Base-by-base conservation (phyloP, 2,888 invertebrate genomes). In the Idaea straminata region DNA sequence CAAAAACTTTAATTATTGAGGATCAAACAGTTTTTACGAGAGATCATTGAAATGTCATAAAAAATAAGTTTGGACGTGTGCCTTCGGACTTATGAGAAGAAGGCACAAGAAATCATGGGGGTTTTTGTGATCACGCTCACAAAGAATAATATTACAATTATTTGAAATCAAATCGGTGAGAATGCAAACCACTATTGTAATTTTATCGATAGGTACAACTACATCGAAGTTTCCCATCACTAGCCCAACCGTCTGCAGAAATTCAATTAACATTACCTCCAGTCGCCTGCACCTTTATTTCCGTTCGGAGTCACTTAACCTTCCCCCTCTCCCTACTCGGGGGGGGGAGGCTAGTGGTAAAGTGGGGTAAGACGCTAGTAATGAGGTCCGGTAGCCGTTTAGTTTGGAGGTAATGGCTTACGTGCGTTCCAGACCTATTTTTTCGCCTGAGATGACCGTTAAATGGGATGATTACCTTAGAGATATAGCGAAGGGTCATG, bases 231-330 rank as follows among this genome's bases (percentile, higher is more conserved):
- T 16, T 35, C 71, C 77, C 85, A 74, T 64, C 87, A 74, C 84
- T 89, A 85, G 66, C 66, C 72, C 79, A 74, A 72, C 83, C 91
- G 92, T 92, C 91, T 91, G 92, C 91, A 91, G 92, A 92, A 92
- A 92, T 93, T 93, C 93, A 93, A 93, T 93, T 93, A 93, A 93
- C 92, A 93, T 93, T 93, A 93, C 92, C 93, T 93, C 88, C 93
- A 93, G 91, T 92, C 92, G 91, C 93, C 87, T 93, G 93, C 93
- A 92, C 92, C 92, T 92, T 91, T 92, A 92, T 92, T 92, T 92
- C 92, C 92, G 91, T 92, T 92, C 85, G 91, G 91, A 92, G 91
- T 91, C 91, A 91, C 92, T 92, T 91, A 89, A 80, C 80, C 78
- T 77, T 74, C 80, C 78, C 76, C 67, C 62, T 67, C 66, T 72